Percentiles rank a stretch among this genome's conserved stretches.
These are phyloP conservation scores for Andrena bucephala DNA, from an alignment of 2,888 invertebrate genomes.

Conservation along the genomic window DNA sequence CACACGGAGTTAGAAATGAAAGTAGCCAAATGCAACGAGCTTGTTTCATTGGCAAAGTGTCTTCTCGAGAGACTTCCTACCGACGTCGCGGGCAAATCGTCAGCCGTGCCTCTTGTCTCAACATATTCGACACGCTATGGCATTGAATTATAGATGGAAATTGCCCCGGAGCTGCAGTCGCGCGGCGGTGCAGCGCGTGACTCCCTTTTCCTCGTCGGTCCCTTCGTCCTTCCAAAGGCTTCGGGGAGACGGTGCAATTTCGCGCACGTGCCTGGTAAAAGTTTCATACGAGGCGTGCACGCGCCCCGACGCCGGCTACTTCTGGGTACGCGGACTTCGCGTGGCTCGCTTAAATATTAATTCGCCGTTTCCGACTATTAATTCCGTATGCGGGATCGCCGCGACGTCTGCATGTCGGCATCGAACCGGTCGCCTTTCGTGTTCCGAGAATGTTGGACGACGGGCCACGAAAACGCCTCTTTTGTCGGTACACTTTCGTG, in stretches of 20 bases:
- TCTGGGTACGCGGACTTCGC: slow-evolving; percentile 25
- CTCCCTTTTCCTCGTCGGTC: slow-evolving; percentile 28
- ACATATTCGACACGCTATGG: slow-evolving; percentile 31
- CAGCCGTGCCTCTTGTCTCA: background rate
- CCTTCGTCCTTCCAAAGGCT: slow-evolving; percentile 34
- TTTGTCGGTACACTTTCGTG: slow-evolving; percentile 1
- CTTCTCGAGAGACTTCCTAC: background rate
- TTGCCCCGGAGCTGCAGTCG: slow-evolving; percentile 35
- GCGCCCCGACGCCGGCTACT: slow-evolving; percentile 20
- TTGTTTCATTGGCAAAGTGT: background rate
- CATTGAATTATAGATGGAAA: slow-evolving; percentile 61
- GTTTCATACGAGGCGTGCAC: slow-evolving; percentile 59
- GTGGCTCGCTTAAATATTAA: slow-evolving; percentile 65
- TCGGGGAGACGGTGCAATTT: slow-evolving; percentile 58
- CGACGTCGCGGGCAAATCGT: background rate
- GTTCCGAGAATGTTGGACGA: background rate
- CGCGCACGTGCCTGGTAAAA: slow-evolving; percentile 66
- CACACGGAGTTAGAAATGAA: background rate
- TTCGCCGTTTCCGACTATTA: slow-evolving; percentile 65
- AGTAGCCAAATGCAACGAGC: background rate
- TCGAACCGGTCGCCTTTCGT: slow-evolving; percentile 20
- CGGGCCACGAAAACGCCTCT: slow-evolving; percentile 15
- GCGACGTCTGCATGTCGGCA: slow-evolving; percentile 38
- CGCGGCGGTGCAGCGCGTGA: slow-evolving; percentile 39
- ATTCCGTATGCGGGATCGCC: slow-evolving; percentile 50